Base-by-base conservation (phyloP, 2,113 vertebrate genomes). In the Tonatia bakeri region DNA sequence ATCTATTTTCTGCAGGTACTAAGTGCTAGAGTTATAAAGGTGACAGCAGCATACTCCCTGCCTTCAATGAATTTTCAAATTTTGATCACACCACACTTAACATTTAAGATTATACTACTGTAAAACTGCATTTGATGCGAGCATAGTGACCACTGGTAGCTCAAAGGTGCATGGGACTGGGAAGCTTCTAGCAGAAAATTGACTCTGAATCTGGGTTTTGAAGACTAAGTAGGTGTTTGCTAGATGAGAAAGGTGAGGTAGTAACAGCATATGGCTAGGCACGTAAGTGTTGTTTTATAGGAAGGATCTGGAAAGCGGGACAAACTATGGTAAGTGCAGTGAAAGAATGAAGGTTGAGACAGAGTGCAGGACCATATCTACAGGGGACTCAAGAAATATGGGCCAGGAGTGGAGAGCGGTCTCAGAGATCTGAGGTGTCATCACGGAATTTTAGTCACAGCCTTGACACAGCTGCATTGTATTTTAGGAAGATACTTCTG, bases 401-500 rank as follows among this genome's bases (percentile, higher is more conserved):
- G 1, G 13, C 19, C 2, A 1, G 26, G 20, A 17, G 4, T 38
- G 17, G 38, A 77, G 56, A 72, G 52, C 33, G 33, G 45, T 22
- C 24, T 91, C 31, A 38, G 38, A 76, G 65, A 69, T 47, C 28
- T 36, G 40, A 45, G 45, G 36, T 67, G 33, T 73, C 64, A 38
- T 3, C 69, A 31, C 82, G 77, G 43, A 76, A 36, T 45, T 79
- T 82, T 50, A 56, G 33, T 31, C 90, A 80, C 16, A 79, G 40
- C 17, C 73, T 22, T 72, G 85, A 69, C 47, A 31, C n/a, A 45
- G n/a, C 38, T 47, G 40, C 17, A 50, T 91, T 87, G 36, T 76
- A 16, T 82, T 96, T 85, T 69, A 94, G 56, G 82, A 93, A 93
- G 69, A 31, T 73, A 45, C 43, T 88, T 93, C 79, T 59, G 19